Evolutionary conservation across 2,888 invertebrate genomes (phyloP).

Genomic region (Drosophila parthenogenetica): DNA sequence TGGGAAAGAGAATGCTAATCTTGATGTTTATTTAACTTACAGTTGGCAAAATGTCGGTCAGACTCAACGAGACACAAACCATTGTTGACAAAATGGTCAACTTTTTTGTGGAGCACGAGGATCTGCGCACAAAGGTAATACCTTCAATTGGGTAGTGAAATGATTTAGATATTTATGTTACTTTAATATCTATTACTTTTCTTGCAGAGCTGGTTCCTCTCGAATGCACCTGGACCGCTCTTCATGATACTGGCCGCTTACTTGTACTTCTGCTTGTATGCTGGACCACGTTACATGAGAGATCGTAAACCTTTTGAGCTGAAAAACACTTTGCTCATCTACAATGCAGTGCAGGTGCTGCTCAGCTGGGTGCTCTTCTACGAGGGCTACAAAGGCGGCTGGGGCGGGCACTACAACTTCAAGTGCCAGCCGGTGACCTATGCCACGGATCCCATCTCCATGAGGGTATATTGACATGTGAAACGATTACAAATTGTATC

Average conservation of each 20-base stretch:
- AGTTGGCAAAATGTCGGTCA: slow-evolving; percentile 78
- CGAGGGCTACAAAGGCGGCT: slow-evolving; percentile 87
- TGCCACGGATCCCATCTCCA: slow-evolving; percentile 87
- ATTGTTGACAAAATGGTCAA: slow-evolving; percentile 84
- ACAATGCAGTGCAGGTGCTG: slow-evolving; percentile 95
- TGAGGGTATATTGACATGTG: slow-evolving; percentile 84
- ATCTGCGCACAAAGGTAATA: slow-evolving; percentile 81
- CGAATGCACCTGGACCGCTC: slow-evolving; percentile 89
- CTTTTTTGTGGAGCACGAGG: slow-evolving; percentile 85
- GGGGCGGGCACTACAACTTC: slow-evolving; percentile 88
- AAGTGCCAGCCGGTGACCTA: slow-evolving; percentile 91
- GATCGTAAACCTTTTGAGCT: slow-evolving; percentile 93
- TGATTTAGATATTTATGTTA: not conserved
- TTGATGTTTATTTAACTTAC: slow-evolving; percentile 25
- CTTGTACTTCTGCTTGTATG: slow-evolving; percentile 90
- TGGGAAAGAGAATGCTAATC: slow-evolving; percentile 2
- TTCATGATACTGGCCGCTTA: slow-evolving; percentile 89
- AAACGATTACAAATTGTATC: not conserved
- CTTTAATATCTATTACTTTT: slow-evolving; percentile 37
- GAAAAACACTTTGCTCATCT: slow-evolving; percentile 91
- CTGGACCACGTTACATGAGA: slow-evolving; percentile 95
- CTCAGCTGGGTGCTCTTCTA: slow-evolving; percentile 92
- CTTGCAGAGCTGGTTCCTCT: slow-evolving; percentile 89
- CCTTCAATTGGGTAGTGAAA: too few species aligned
- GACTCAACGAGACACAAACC: slow-evolving; percentile 83